These are phyloP conservation scores for Drosophila fulvimacula DNA, from an alignment of 2,888 invertebrate genomes.

Conservation along the genomic window DNA sequence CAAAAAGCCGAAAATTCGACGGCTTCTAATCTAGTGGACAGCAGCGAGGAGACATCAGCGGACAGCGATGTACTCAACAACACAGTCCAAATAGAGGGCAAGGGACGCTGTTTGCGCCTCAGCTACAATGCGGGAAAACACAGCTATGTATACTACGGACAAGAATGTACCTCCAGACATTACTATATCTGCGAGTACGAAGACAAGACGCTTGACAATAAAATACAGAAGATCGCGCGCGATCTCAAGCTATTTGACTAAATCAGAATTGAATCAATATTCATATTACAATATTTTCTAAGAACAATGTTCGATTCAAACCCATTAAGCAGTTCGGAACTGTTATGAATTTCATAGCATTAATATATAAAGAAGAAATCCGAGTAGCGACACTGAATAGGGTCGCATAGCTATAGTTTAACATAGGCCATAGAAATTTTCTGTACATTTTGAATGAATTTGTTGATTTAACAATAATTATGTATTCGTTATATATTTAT, in stretches of 20 bases:
- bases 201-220: constrained; percentile 87
- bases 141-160: constrained; percentile 89
- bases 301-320: not conserved
- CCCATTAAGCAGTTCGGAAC: not conserved
- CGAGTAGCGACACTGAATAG: not conserved
- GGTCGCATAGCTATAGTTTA: constrained; percentile 3
- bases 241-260: constrained; percentile 76
- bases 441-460: constrained; percentile 63
- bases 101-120: constrained; percentile 90
- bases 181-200: constrained; percentile 90
- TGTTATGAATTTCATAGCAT: not conserved
- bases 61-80: constrained; percentile 82
- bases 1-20: constrained; percentile 67
- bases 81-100: constrained; percentile 86
- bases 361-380: not conserved
- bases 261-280: constrained; percentile 1
- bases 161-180: constrained; percentile 89
- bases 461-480: constrained; percentile 48
- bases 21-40: constrained; percentile 70
- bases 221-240: constrained; percentile 86
- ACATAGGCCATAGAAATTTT: constrained; percentile 45
- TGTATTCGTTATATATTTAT: constrained; percentile 64
- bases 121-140: constrained; percentile 87
- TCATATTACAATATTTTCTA: constrained; percentile 1
- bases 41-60: constrained; percentile 53